A percentile compares a stretch with the other conserved stretches of the same genome.
Evolutionary conservation across 2,113 vertebrate genomes (phyloP).

Genomic region (Illadopsis cleaveri): DNA sequence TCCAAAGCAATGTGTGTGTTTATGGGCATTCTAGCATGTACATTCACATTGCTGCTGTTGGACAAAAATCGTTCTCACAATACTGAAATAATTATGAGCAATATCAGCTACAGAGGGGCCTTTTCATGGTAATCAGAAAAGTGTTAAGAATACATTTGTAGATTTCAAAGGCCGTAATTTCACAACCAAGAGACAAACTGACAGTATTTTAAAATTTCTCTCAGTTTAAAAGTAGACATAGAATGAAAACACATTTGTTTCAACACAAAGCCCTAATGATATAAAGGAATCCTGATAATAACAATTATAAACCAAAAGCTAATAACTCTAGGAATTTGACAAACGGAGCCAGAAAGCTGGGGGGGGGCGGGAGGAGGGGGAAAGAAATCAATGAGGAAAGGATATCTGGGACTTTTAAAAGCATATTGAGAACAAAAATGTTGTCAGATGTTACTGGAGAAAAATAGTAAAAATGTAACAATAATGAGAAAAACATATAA

Average conservation of each 20-base stretch:
- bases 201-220: conserved; percentile 9
- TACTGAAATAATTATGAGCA: conserved; percentile 21
- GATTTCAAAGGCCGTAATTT: conserved; percentile 43
- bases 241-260: conserved; percentile 45
- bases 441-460: conserved; percentile 34
- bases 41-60: background rate
- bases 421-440: conserved; percentile 33
- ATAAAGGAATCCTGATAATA: conserved; percentile 46
- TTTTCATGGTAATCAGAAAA: background rate
- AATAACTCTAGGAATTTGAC: conserved; percentile 13
- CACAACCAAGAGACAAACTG: background rate
- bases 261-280: conserved; percentile 41
- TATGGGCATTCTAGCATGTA: background rate
- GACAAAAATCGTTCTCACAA: background rate
- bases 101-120: conserved; percentile 22
- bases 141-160: background rate
- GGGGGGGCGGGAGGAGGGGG: too few species aligned
- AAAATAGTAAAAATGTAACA: conserved; percentile 8
- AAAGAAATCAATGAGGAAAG: background rate
- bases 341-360: conserved; percentile 19
- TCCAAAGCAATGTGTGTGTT: background rate
- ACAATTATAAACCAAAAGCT: conserved; percentile 42
- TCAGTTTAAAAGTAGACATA: conserved; percentile 4
- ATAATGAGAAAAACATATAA: conserved; percentile 16
- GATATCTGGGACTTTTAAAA: conserved; percentile 21